Conservation (phyloP, 2,888 invertebrate genomes). For the Ormyrus rosae region DNA sequence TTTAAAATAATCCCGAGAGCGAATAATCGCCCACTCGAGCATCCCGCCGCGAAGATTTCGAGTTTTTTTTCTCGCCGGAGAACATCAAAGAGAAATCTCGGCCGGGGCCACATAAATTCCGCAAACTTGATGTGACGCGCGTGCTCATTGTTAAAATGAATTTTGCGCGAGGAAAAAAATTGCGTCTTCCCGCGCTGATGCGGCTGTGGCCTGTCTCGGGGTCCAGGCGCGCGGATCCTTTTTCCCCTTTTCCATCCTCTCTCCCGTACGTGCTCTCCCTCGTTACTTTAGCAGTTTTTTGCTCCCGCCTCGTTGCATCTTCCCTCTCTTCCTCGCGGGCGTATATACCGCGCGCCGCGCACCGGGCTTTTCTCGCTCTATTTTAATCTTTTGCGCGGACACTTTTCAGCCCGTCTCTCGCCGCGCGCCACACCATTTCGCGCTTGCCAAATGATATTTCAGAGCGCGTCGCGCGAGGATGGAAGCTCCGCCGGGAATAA, state of each 20-base stretch:
- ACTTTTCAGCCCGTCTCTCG: background rate
- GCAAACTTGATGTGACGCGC: background rate
- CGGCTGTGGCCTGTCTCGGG: background rate
- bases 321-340: background rate
- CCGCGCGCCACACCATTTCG: background rate
- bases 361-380: background rate
- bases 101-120: background rate
- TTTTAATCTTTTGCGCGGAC: conserved; percentile 13
- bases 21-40: too few relatives aligned
- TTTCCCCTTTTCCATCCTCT: background rate
- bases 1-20: too few relatives aligned
- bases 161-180: conserved; percentile 16
- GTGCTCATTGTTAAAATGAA: conserved; percentile 28
- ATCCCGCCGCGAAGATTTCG: too few relatives aligned
- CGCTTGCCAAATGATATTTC: conserved; percentile 38
- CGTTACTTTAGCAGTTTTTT: background rate
- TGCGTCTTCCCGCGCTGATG: conserved; percentile 5
- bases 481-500: conserved; percentile 6
- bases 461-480: background rate
- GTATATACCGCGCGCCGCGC: background rate
- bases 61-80: too few relatives aligned
- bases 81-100: background rate
- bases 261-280: background rate
- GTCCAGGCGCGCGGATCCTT: background rate
- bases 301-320: background rate